phyloP scores from a whole-genome alignment of 2,113 vertebrate genomes.

The Todiramphus chloris region DNA sequence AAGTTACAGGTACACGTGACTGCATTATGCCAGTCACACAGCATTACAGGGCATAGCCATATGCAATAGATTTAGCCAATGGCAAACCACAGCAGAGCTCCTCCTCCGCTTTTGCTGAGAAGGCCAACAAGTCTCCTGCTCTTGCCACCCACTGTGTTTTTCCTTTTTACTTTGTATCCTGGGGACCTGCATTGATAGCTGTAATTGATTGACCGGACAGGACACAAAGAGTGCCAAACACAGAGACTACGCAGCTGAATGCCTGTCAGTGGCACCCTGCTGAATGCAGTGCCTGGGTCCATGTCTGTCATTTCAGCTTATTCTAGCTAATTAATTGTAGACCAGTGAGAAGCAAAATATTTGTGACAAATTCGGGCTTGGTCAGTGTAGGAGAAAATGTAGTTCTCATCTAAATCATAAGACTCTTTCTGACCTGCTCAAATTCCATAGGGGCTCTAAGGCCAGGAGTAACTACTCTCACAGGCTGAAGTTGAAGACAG shows the following conservation, averaged over 20 bases:
- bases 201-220: not conserved
- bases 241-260: not conserved
- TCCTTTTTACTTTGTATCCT: conserved; percentile 20
- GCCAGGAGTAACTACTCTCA: not conserved
- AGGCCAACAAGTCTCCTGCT: not conserved
- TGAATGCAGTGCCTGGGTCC: not conserved
- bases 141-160: conserved; percentile 20
- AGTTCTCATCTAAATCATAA: not conserved
- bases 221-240: not conserved
- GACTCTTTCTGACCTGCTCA: not conserved
- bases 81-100: not conserved
- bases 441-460: not conserved
- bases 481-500: not conserved
- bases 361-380: not conserved
- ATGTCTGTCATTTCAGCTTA: not conserved
- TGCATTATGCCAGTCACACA: rapidly evolving
- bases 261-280: not conserved
- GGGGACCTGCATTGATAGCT: conserved; percentile 8
- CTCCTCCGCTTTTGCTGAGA: not conserved
- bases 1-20: not conserved
- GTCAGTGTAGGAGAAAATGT: not conserved
- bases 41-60: not conserved
- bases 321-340: not conserved
- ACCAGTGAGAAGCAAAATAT: not conserved
- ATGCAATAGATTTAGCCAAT: not conserved